phyloP scores from a whole-genome alignment of 2,797 vertebrate genomes.

The Malacoctenus gilli region DNA sequence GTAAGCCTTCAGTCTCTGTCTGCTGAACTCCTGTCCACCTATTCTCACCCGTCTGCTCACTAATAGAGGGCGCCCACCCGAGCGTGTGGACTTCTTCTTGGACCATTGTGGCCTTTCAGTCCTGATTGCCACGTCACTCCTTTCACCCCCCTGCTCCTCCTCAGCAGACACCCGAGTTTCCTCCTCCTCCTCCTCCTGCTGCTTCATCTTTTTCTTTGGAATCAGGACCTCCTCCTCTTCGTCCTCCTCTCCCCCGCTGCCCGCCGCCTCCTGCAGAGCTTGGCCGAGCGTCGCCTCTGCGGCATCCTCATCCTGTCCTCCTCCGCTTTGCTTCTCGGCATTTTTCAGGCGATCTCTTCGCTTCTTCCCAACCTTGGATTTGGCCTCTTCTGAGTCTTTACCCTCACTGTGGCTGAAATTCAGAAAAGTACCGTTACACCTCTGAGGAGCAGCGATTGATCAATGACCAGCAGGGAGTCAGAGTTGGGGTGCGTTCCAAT shows the following conservation, averaged over 20 bases:
- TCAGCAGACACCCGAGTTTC: background rate
- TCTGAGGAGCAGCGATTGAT: background rate
- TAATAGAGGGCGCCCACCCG: conserved; percentile 53
- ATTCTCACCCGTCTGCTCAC: conserved; percentile 76
- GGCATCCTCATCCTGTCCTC: conserved; percentile 10
- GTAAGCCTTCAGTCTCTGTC: conserved; percentile 87
- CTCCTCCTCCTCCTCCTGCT: conserved; percentile 31
- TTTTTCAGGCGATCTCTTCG: conserved; percentile 62
- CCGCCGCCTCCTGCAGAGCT: conserved; percentile 26
- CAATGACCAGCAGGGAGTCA: no score
- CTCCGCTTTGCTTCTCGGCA: no score
- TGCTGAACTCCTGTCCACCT: conserved; percentile 84
- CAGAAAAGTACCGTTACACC: background rate
- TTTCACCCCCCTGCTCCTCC: conserved; percentile 11
- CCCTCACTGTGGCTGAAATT: conserved; percentile 53
- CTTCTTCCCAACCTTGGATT: conserved; percentile 78
- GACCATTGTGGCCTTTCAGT: conserved; percentile 53
- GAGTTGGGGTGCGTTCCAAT: no score
- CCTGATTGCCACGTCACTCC: conserved; percentile 14
- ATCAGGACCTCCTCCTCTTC: conserved; percentile 62
- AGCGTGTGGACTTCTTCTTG: conserved; percentile 62
- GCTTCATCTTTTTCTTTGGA: conserved; percentile 74
- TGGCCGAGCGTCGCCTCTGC: no score
- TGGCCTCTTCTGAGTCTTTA: conserved; percentile 45
- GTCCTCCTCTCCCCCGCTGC: conserved; percentile 23